These are phyloP conservation scores for Dicycla oo DNA, from an alignment of 2,888 invertebrate species.

Conservation along the genomic window DNA sequence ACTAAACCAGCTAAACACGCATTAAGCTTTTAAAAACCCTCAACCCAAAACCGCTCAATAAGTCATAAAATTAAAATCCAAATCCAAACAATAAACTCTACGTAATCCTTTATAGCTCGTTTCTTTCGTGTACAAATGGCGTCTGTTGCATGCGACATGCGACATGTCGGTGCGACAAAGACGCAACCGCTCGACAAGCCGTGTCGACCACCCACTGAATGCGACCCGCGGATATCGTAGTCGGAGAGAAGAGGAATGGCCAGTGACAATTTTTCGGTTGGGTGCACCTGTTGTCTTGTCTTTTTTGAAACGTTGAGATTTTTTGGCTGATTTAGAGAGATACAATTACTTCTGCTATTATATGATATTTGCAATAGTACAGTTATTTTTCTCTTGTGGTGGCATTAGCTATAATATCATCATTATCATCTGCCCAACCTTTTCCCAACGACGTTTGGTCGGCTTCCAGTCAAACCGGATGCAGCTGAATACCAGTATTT, in stretches of 20 bases:
- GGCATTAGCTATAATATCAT: too few species aligned
- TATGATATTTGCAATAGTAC: not conserved
- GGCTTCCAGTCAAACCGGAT: too few species aligned
- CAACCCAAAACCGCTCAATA: constrained; percentile 32
- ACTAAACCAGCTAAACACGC: constrained; percentile 13
- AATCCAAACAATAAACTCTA: constrained; percentile 58
- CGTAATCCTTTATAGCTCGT: constrained; percentile 50
- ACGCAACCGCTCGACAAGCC: constrained; percentile 64
- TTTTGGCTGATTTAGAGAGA: not conserved
- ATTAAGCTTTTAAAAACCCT: constrained; percentile 15
- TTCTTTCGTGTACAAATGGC: constrained; percentile 56
- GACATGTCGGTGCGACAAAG: constrained; percentile 66
- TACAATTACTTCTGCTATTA: not conserved
- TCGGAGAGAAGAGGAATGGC: constrained; percentile 61
- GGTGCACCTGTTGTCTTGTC: constrained; percentile 22
- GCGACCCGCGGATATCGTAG: constrained; percentile 60
- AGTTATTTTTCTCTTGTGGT: not conserved
- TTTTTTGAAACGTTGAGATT: not conserved
- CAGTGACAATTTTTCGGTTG: constrained; percentile 28
- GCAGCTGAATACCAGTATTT: too few species aligned
- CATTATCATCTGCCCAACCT: too few species aligned
- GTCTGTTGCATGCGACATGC: constrained; percentile 65
- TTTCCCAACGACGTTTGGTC: too few species aligned
- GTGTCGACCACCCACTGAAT: constrained; percentile 73
- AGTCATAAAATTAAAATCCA: constrained; percentile 47